These are phyloP conservation scores for Enteromius anoplus DNA, from an alignment of 2,797 vertebrate species.

Conservation along the genomic window DNA sequence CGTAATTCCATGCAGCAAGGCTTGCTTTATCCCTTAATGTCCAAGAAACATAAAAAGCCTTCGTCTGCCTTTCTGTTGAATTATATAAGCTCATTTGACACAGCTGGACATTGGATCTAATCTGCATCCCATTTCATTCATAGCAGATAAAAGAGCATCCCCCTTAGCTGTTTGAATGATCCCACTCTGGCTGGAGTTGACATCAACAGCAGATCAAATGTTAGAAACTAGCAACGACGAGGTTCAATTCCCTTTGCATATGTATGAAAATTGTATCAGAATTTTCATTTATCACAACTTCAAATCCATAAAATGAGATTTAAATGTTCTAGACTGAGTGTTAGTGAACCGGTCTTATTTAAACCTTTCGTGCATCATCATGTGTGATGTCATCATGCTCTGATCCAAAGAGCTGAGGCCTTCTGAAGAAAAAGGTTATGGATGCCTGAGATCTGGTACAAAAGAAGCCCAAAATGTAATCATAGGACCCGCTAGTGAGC, in stretches of 20 bases:
- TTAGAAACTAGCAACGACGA: neutral
- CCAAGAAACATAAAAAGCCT: constrained; percentile 33
- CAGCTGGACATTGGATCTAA: constrained; percentile 40
- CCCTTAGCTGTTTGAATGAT: constrained; percentile 8
- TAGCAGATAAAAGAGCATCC: constrained; percentile 42
- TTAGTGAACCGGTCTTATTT: neutral
- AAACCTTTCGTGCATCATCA: neutral
- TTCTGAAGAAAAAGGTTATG: neutral
- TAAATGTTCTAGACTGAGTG: neutral
- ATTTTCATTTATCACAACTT: neutral
- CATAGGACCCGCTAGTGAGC: neutral
- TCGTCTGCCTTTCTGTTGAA: constrained; percentile 36
- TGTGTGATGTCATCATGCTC: neutral
- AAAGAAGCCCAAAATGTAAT: neutral
- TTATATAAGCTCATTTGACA: constrained; percentile 48
- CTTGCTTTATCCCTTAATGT: constrained; percentile 30
- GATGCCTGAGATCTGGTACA: no score
- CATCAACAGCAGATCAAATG: constrained; percentile 48
- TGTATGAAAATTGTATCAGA: neutral
- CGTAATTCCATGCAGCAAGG: constrained; percentile 25
- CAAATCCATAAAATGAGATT: neutral
- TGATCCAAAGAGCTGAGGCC: neutral
- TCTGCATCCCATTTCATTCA: constrained; percentile 39
- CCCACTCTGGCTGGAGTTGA: neutral
- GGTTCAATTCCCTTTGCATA: constrained; percentile 25